Evolutionary conservation across 2,797 vertebrate genomes (phyloP).

Genomic region (Perodicticus potto): DNA sequence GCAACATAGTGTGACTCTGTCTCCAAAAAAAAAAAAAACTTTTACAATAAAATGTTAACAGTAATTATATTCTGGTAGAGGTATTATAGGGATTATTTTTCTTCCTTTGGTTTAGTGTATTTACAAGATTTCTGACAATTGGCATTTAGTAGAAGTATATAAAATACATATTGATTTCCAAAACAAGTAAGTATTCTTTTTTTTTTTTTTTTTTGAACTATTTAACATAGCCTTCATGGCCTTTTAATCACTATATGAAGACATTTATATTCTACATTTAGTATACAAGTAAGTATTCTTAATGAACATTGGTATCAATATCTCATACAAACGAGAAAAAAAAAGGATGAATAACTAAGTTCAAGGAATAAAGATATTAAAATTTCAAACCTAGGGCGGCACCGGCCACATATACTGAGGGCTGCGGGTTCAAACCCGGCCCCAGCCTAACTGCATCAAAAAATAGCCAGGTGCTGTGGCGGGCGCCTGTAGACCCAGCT

Average conservation of each 20-base stretch:
- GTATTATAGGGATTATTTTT: background rate
- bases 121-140: constrained; percentile 22
- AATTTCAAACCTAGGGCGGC: background rate
- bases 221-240: no score
- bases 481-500: no score
- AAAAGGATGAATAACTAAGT: background rate
- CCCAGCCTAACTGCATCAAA: no score
- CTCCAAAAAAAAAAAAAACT: background rate
- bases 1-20: no score
- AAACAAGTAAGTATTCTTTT: background rate
- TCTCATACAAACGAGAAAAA: constrained; percentile 1
- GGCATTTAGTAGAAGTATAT: background rate
- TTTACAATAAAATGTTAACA: constrained; percentile 13
- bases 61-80: background rate
- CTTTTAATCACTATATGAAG: no score
- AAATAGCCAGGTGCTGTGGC: no score
- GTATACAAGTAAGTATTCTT: no score
- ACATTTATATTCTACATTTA: no score
- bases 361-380: background rate
- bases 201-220: no score
- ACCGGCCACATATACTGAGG: no score
- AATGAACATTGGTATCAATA: background rate
- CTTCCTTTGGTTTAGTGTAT: background rate
- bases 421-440: no score
- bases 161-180: background rate